Evolutionary conservation across 2,113 vertebrate genomes (phyloP).

Genomic region (Lampris megalopsis): DNA sequence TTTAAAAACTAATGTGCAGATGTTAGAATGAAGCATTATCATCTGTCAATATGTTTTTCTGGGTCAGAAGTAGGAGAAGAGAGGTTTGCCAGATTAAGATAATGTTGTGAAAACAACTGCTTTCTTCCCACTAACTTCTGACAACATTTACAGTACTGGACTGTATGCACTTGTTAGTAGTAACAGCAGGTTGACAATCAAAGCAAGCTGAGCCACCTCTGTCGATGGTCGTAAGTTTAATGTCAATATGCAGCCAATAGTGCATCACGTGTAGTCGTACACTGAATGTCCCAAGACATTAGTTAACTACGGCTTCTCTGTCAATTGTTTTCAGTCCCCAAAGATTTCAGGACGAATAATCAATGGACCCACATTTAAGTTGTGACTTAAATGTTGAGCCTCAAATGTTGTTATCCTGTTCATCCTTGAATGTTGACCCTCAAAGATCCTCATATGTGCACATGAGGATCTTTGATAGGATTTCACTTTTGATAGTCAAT

Average conservation of each 20-base stretch:
- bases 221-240: neutral
- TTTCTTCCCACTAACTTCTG: conserved; percentile 47
- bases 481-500: neutral
- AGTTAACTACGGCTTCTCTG: neutral
- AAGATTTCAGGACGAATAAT: neutral
- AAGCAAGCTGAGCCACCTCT: conserved; percentile 61
- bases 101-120: neutral
- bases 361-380: neutral
- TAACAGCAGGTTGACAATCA: conserved; percentile 42
- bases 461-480: too few species aligned
- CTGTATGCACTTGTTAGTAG: conserved; percentile 40
- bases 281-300: neutral
- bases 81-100: neutral
- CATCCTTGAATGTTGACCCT: too few species aligned
- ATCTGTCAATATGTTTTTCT: conserved; percentile 27
- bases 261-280: too few species aligned
- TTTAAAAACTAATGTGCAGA: conserved; percentile 55
- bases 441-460: too few species aligned
- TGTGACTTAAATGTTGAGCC: too few species aligned
- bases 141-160: neutral
- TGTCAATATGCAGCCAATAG: neutral
- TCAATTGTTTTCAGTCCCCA: neutral
- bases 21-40: conserved; percentile 53
- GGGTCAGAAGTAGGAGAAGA: conserved; percentile 56
- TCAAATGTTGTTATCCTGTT: too few species aligned